phyloP scores from a whole-genome alignment of 1,140 invertebrate species.

The Helicoverpa zea region DNA sequence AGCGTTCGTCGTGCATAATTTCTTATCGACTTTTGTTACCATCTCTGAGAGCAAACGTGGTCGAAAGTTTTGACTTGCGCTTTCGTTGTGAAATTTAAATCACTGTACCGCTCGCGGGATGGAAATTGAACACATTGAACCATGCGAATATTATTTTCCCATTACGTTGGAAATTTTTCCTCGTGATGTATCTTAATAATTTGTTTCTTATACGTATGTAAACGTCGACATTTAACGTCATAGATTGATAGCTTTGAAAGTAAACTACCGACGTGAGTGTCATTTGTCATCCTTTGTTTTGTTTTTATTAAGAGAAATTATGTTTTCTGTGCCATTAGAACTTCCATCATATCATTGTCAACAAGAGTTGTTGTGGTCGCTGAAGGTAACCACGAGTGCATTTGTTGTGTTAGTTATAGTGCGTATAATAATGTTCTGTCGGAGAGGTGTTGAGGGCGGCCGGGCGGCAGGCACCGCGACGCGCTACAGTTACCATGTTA shows the following conservation, averaged over 20 bases:
- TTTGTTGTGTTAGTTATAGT: slow-evolving; percentile 28
- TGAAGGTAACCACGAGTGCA: background rate
- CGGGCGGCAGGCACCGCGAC: slow-evolving; percentile 71
- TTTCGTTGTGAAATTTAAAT: slow-evolving; percentile 45
- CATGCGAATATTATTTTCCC: slow-evolving; percentile 40
- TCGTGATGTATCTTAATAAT: slow-evolving; percentile 16
- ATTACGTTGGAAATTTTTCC: slow-evolving; percentile 16
- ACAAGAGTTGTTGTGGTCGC: background rate
- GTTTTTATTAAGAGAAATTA: background rate
- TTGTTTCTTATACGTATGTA: background rate
- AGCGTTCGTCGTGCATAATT: slow-evolving; percentile 36
- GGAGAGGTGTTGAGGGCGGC: slow-evolving; percentile 63
- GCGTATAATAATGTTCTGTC: slow-evolving; percentile 50
- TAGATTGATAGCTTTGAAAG: background rate
- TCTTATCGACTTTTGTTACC: slow-evolving; percentile 40
- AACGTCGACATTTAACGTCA: background rate
- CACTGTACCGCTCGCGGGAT: slow-evolving; percentile 18
- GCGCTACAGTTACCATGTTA: slow-evolving; percentile 73
- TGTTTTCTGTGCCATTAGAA: background rate
- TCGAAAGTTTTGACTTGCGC: slow-evolving; percentile 49
- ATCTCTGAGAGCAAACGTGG: slow-evolving; percentile 26
- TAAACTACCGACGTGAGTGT: background rate
- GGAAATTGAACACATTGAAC: slow-evolving; percentile 31
- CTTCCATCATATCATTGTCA: slow-evolving; percentile 6
- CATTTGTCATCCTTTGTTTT: slow-evolving; percentile 3